Base-by-base conservation (phyloP, 2,113 vertebrate genomes). In the Lonchura striata region DNA sequence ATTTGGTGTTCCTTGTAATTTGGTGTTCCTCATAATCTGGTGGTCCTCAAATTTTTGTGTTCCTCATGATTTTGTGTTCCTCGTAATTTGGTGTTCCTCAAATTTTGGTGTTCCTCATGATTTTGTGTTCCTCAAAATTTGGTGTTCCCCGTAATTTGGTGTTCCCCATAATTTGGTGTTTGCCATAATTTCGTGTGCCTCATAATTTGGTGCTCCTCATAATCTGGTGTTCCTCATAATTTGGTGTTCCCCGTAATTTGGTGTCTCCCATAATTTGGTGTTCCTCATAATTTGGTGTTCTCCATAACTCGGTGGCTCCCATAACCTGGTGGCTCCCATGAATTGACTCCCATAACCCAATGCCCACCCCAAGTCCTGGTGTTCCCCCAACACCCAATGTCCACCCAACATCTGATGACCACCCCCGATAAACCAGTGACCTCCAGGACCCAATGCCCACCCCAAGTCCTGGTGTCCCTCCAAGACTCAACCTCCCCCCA, bases 401-500 rank as follows among this genome's bases (percentile, higher is more conserved):
- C 35, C 35, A 30, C 66, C 10, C 35, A 30, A 52, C 27, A 30
- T 11, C n/a, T 4, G 13, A 18, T 19, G 39, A 7, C 49, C 49
- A 18, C 68, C 65, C 27, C 27, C 50, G 30, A 33, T 13, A 33
- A 20, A 5, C 17, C 10, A 15, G 8, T 59, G n/a, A 14, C 72
- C 15, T 22, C n/a, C 54, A 47, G 3, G 0, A 49, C 15, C 27
- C 21, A 15, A 7, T 4, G 15, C 8, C n/a, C n/a, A 47, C 42
- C n/a, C n/a, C 57, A 39, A 20, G 7, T 7, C 44, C 56, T 11
- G 44, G 4, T 15, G 28, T 20, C 28, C 39, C 23, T 15, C 39
- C 39, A 42, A 42, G 22, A 21, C 52, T 8, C 30, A 8, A n/a
- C 5, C 1, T 9, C 39, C 30, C 22, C 37, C 71, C 71, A 8